Conservation (phyloP, 2,888 invertebrate species). For the Dinocampus coccinellae region DNA sequence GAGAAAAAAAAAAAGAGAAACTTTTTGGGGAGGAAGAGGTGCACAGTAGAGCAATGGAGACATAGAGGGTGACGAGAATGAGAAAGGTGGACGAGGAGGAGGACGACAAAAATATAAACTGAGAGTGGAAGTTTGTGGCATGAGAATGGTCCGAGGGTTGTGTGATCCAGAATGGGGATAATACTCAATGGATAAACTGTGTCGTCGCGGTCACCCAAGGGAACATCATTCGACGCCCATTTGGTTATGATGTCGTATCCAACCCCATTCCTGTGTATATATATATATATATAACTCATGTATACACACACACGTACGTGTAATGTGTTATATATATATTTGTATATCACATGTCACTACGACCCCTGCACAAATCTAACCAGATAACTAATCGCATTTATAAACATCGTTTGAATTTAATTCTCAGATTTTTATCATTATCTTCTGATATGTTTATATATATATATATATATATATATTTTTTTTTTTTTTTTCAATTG, state of each 20-base stretch:
- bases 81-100: too few species aligned
- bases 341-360: background rate
- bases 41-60: too few species aligned
- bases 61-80: too few species aligned
- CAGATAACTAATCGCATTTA: constrained; percentile 40
- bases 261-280: constrained; percentile 38
- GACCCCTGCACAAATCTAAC: constrained; percentile 22
- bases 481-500: background rate
- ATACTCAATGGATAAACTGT: constrained; percentile 71
- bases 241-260: constrained; percentile 64
- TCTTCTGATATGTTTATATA: background rate
- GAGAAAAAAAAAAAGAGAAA: background rate
- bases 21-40: too few species aligned
- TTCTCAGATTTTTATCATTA: constrained; percentile 10
- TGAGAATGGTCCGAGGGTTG: constrained; percentile 32
- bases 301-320: constrained; percentile 2
- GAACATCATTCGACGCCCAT: constrained; percentile 68
- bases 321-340: constrained; percentile 7
- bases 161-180: constrained; percentile 53
- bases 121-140: constrained; percentile 25
- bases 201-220: constrained; percentile 67
- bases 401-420: constrained; percentile 24
- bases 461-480: background rate
- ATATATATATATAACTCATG: background rate
- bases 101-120: constrained; percentile 22